Base-by-base conservation (phyloP, 2,888 invertebrate genomes). In the Orgyia antiqua region DNA sequence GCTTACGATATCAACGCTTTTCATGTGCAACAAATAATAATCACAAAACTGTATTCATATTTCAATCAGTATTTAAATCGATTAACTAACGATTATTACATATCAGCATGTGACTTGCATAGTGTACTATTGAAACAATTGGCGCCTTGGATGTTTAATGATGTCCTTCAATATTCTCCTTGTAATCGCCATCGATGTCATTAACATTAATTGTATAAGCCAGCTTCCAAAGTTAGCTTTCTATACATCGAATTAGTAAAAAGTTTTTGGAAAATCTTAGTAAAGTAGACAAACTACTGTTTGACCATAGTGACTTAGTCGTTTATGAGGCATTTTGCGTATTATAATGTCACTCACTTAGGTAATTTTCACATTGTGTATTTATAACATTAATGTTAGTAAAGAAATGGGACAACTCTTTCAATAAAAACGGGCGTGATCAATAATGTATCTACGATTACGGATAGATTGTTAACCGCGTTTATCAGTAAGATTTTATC, bases 81-180 rank as follows among this genome's bases (percentile, higher is more conserved):
- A 68, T 67, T 70, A 69, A 76, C 71, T 74, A 68, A 75, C 70
- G 15, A 60, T 76, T 72, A 69, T 76, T 79, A 86, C 86, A 86
- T 86, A 86, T 86, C 84, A 84, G 74, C 69, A 70, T 74, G 80
- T 82, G 83, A 82, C 79, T 80, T 82, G 75, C 68, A 64, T 78
- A 79, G 72, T 66, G 63, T 70, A 70, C 65, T 71, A 67, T 63
- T 47, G 42, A 66, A 67, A 58, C 63, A 67, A 70, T 58, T 55
- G 59, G 62, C 68, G 69, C 72, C 69, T 70, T 68, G 57, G 48
- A 58, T 72, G 68, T 63, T 67, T 68, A 66, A 43, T 66, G 63
- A 65, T 63, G 54, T 60, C 61, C 58, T 68, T 60, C 58, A 68
- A 51, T 66, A 61, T 65, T 72, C 63, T 74, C 54, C 62, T 68